These are phyloP conservation scores for Leptinotarsa undecemlineata DNA, from an alignment of 1,140 invertebrate species.

Conservation along the genomic window DNA sequence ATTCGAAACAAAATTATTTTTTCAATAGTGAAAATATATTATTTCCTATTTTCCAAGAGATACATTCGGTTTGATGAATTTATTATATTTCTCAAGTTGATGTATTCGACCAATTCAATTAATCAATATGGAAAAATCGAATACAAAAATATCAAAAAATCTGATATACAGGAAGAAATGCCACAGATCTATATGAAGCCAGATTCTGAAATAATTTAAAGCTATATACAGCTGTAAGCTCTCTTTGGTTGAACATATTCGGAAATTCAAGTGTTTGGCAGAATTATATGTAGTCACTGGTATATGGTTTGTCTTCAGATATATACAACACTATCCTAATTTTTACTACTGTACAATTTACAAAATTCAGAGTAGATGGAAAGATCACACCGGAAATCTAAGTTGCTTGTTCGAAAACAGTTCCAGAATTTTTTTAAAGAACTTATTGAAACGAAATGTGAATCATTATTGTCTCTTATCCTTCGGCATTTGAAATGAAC, in stretches of 20 bases:
- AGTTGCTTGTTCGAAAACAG: neutral
- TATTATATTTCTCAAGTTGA: too few species aligned
- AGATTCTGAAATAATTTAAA: slow-evolving; percentile 39
- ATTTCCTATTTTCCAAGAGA: too few species aligned
- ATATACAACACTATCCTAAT: neutral
- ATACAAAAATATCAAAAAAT: too few species aligned
- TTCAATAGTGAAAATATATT: too few species aligned
- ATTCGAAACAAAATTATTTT: too few species aligned
- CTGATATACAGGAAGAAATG: slow-evolving; percentile 21
- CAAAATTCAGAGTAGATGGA: neutral
- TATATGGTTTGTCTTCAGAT: neutral
- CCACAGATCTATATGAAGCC: slow-evolving; percentile 32
- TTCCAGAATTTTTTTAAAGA: neutral
- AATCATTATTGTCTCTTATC: neutral
- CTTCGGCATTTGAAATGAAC: neutral
- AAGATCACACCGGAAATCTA: slow-evolving; percentile 20
- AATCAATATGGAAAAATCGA: too few species aligned
- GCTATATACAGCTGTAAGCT: slow-evolving; percentile 44
- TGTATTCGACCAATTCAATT: too few species aligned
- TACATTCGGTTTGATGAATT: too few species aligned
- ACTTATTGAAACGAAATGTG: neutral
- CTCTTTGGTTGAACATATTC: slow-evolving; percentile 37
- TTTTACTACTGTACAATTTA: slow-evolving; percentile 10
- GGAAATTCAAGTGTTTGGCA: neutral
- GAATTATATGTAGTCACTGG: slow-evolving; percentile 4